phyloP scores from a whole-genome alignment of 2,113 vertebrate genomes.

The Lanius ludovicianus region DNA sequence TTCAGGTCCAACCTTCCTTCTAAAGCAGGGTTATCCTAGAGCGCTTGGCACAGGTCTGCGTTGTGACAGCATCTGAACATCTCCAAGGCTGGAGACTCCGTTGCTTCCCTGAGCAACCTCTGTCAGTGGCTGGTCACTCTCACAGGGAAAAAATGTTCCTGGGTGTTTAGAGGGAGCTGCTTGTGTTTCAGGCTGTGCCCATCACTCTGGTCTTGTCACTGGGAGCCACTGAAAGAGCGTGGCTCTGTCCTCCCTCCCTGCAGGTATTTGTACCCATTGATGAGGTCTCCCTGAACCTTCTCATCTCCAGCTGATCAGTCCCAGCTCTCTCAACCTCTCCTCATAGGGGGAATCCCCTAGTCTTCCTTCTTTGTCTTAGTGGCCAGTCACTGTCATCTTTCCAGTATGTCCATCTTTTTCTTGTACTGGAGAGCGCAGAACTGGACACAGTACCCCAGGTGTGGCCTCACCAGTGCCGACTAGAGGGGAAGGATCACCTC shows the following conservation, averaged over 20 bases:
- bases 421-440: not conserved
- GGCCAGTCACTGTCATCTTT: not conserved
- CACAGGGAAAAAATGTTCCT: not conserved
- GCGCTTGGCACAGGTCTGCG: not conserved
- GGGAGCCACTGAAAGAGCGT: not conserved
- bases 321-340: not conserved
- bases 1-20: not conserved
- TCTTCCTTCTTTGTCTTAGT: not conserved
- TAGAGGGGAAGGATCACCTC: not conserved
- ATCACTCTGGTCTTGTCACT: not conserved
- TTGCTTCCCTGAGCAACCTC: not conserved
- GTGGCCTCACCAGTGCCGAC: not conserved
- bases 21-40: not conserved
- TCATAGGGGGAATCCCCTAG: not conserved
- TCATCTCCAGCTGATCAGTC: not conserved
- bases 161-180: not conserved
- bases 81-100: not conserved
- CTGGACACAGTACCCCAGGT: fast-evolving
- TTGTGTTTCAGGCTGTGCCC: not conserved
- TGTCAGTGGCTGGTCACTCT: not conserved
- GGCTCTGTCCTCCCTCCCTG: fast-evolving
- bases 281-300: not conserved
- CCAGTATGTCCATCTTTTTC: not conserved
- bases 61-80: not conserved
- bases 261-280: not conserved